phyloP scores from a whole-genome alignment of 2,888 invertebrate species.

The Alcis repandata region DNA sequence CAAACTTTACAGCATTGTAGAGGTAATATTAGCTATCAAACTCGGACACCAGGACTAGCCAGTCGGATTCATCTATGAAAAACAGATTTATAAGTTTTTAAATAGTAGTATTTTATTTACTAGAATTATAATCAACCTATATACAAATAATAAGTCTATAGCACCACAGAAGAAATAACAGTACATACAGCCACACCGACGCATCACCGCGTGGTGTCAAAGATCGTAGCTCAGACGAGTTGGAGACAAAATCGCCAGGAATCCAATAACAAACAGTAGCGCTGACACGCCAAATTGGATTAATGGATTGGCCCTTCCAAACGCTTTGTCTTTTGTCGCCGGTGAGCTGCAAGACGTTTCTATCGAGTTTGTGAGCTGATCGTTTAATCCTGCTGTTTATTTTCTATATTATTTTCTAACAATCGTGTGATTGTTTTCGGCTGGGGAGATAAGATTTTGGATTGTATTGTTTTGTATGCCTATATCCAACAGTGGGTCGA shows the following conservation, averaged over 20 bases:
- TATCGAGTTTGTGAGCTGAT: conserved; percentile 19
- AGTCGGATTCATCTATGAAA: too few relatives aligned
- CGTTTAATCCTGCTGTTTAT: conserved; percentile 14
- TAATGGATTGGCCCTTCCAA: conserved; percentile 62
- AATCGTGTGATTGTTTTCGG: background rate
- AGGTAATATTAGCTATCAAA: too few relatives aligned
- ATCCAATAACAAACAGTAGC: conserved; percentile 58
- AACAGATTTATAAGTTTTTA: too few relatives aligned
- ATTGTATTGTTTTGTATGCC: too few relatives aligned
- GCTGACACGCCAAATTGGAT: conserved; percentile 67
- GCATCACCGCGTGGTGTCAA: conserved; percentile 2
- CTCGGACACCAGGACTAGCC: too few relatives aligned
- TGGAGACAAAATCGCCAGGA: conserved; percentile 42
- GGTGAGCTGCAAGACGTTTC: conserved; percentile 15
- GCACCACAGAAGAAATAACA: too few relatives aligned
- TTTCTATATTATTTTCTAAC: background rate
- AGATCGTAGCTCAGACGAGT: conserved; percentile 11
- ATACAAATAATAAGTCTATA: too few relatives aligned
- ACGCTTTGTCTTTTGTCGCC: conserved; percentile 47
- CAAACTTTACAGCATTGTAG: too few relatives aligned
- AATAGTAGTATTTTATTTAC: too few relatives aligned
- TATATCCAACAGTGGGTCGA: too few relatives aligned
- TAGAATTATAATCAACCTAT: too few relatives aligned
- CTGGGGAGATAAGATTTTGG: background rate
- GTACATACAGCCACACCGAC: background rate